Percentiles rank a stretch among this genome's conserved stretches.
phyloP scores from a whole-genome alignment of 2,888 invertebrate genomes.

The Drosophila picticornis region DNA sequence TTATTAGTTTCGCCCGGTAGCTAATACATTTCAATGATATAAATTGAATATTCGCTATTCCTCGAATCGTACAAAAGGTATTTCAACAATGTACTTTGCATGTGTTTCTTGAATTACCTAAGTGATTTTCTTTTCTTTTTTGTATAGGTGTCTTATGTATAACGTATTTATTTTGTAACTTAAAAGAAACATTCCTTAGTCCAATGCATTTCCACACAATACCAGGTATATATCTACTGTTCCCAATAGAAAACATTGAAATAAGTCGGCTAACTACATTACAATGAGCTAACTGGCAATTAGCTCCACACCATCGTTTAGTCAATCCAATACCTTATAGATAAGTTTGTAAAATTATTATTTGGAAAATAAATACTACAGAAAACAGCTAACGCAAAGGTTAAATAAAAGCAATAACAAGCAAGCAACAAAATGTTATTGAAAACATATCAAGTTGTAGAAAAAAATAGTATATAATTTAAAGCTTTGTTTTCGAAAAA shows the following conservation, averaged over 20 bases:
- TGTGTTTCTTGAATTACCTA: conserved; percentile 31
- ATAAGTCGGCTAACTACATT: conserved; percentile 68
- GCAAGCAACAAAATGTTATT: conserved; percentile 26
- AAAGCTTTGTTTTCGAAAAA: conserved; percentile 46
- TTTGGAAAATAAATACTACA: conserved; percentile 66
- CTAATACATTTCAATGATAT: conserved; percentile 36
- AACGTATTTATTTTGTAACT: conserved; percentile 46
- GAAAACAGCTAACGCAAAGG: conserved; percentile 54
- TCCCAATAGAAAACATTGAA: conserved; percentile 61
- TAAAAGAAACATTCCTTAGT: conserved; percentile 56
- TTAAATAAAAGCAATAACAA: conserved; percentile 58
- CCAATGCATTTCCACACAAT: conserved; percentile 42
- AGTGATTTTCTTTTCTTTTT: conserved; percentile 7
- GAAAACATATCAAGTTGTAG: conserved; percentile 12
- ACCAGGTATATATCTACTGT: conserved; percentile 53
- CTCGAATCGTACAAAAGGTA: conserved; percentile 42
- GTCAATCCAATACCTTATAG: conserved; percentile 46
- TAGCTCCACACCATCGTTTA: conserved; percentile 21
- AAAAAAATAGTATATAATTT: conserved; percentile 20
- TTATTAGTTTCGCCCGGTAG: conserved; percentile 29
- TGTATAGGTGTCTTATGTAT: conserved; percentile 26
- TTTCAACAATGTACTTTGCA: conserved; percentile 19
- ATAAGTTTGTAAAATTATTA: conserved; percentile 49
- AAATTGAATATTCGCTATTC: conserved; percentile 18
- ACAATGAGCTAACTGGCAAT: conserved; percentile 34